Conservation (phyloP, 37 sponge, comb jelly and placozoan genomes). For the Chondrosia reniformis region DNA sequence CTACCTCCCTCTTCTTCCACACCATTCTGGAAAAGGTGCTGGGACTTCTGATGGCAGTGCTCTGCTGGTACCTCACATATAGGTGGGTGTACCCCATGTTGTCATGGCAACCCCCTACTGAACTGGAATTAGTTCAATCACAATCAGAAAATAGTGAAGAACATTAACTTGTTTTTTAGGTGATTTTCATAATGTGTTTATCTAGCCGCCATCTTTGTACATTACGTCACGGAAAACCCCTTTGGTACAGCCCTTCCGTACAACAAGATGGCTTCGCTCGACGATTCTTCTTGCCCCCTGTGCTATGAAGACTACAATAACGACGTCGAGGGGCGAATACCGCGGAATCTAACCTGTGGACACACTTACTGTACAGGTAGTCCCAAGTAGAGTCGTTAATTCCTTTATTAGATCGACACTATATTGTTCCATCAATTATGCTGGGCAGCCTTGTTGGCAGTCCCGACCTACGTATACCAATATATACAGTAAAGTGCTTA, state of each 20-base stretch:
- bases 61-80: conserved; percentile 53
- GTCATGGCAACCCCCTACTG: too few species aligned
- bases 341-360: conserved; percentile 64
- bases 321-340: conserved; percentile 38
- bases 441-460: too few species aligned
- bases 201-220: too few species aligned
- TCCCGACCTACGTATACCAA: too few species aligned
- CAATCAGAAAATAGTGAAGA: too few species aligned
- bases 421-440: too few species aligned
- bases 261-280: conserved; percentile 8
- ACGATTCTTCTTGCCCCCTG: conserved; percentile 48
- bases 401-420: too few species aligned
- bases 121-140: too few species aligned
- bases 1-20: conserved; percentile 71
- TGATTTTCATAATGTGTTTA: too few species aligned
- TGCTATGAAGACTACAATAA: conserved; percentile 63
- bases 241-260: neutral
- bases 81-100: neutral
- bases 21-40: conserved; percentile 58
- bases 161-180: too few species aligned
- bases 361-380: conserved; percentile 78
- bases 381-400: too few species aligned
- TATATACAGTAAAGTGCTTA: too few species aligned
- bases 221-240: neutral
- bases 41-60: conserved; percentile 30